phyloP scores from a whole-genome alignment of 2,797 vertebrate species.

The Myotis planiceps region DNA sequence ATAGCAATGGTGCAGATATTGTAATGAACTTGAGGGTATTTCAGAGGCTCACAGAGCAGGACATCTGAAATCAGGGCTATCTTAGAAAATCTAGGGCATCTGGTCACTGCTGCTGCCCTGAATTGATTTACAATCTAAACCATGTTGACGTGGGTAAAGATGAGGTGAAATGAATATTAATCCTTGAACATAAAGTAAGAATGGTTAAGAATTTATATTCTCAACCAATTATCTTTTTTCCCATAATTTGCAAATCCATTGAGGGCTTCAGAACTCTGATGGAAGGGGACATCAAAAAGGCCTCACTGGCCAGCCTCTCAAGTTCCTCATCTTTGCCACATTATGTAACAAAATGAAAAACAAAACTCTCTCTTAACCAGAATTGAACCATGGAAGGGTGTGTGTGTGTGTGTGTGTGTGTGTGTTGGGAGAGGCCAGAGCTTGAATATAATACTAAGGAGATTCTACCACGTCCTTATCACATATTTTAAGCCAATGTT shows the following conservation, averaged over 20 bases:
- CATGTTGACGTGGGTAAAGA: not conserved
- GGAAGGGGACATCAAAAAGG: not conserved
- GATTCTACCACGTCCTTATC: not conserved
- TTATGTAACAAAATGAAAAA: constrained; percentile 26
- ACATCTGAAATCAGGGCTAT: not conserved
- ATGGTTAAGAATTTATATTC: not conserved
- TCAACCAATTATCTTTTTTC: not conserved
- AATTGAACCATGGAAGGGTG: not conserved
- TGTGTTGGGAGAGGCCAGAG: not conserved
- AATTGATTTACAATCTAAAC: not conserved
- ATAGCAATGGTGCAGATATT: not conserved
- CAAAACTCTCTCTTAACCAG: not conserved
- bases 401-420: not conserved
- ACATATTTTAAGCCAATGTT: not conserved
- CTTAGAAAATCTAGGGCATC: not conserved
- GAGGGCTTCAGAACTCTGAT: not conserved
- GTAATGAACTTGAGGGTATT: not conserved
- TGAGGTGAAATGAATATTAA: not conserved
- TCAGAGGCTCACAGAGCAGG: not conserved
- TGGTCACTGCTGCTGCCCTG: not conserved
- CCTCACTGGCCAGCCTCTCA: not conserved
- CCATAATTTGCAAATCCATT: not conserved
- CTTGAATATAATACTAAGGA: not conserved
- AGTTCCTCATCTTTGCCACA: not conserved
- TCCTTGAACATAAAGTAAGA: not conserved